Evolutionary conservation across 2,888 invertebrate genomes (phyloP), one percentile per base, ranked within the genome.

Genomic region (Heliothis peltigera): DNA sequence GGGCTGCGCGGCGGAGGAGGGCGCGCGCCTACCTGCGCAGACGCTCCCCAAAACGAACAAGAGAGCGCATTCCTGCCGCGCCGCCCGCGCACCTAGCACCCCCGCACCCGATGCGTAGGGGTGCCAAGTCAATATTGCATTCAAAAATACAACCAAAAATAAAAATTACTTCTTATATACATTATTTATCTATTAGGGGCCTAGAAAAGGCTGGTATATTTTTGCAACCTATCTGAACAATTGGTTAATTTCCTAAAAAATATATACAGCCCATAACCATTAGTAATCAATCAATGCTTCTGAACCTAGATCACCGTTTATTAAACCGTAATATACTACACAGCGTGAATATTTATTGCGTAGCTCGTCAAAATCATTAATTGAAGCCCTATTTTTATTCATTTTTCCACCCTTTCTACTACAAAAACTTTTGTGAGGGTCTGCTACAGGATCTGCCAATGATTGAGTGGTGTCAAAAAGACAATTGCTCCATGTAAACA

Each of bases 41-140:
- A 92, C 94, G 94, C 90, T 90, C 91, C 91, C 94, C 94, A 95
- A 95, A 95, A 94, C 89, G 93, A 94, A 91, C 91, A 93, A 95
- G 94, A 94, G 90, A 81, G 89, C 84, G 91, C 94, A 94, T 94
- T 94, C 94, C 94, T 88, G 85, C 89, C 84, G 80, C 89, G 84
- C 84, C 79, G 69, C 80, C 87, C 81, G 86, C 87, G 84, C 89
- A 80, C 85, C 80, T 80, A 79, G 73, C 82, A 70, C 77, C 77
- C 73, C 70, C 62, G 74, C 79, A 69, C 81, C 77, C 67, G 64
- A 60, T 61, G 42, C 65, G 35, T 77, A 90, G 91, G 91, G 91
- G 79, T 90, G 87, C 25, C 73, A 18, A 39, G 12, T 4, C 28
- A 54, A 5, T 32, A 12, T 32, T 32, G 8, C 3, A 12, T 32